Evolutionary conservation across 2,113 vertebrate genomes (phyloP).

Genomic region (Lepus timidus): DNA sequence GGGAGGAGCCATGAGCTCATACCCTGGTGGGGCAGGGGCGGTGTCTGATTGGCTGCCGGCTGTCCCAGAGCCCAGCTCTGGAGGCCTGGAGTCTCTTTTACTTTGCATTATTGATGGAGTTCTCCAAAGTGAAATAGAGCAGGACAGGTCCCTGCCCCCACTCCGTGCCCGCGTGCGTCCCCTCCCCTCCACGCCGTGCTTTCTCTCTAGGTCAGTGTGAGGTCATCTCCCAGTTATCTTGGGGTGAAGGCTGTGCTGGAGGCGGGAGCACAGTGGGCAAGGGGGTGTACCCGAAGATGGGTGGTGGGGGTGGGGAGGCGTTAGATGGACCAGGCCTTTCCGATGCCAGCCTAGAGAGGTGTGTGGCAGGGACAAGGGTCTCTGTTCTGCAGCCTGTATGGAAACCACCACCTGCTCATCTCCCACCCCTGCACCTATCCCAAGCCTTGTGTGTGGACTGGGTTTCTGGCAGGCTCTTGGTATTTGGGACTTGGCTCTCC

Average conservation of each 20-base stretch:
- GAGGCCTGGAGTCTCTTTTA: slow-evolving; percentile 71
- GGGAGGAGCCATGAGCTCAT: slow-evolving; percentile 62
- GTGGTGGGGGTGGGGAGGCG: not conserved
- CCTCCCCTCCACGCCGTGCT: not conserved
- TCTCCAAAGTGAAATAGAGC: slow-evolving; percentile 76
- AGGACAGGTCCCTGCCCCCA: not conserved
- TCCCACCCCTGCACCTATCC: not conserved
- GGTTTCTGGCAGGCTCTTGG: slow-evolving; percentile 44
- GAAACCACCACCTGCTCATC: not conserved
- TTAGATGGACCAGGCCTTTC: not conserved
- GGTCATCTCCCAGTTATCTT: not conserved
- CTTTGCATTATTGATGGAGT: slow-evolving; percentile 82
- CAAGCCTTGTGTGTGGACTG: not conserved
- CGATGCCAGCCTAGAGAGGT: not conserved
- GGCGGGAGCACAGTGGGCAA: not conserved
- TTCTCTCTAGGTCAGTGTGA: not conserved
- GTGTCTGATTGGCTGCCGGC: slow-evolving; percentile 60
- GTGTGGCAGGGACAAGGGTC: not conserved
- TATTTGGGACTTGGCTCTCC: slow-evolving; percentile 30
- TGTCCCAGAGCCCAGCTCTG: slow-evolving; percentile 66
- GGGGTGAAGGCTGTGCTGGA: not conserved
- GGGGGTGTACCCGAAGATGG: not conserved
- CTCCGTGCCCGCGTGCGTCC: not conserved
- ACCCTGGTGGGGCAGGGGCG: not conserved
- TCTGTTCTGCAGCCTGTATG: not conserved